Base-by-base conservation (phyloP, 2,888 invertebrate species). In the Neoaliturus tenellus region DNA sequence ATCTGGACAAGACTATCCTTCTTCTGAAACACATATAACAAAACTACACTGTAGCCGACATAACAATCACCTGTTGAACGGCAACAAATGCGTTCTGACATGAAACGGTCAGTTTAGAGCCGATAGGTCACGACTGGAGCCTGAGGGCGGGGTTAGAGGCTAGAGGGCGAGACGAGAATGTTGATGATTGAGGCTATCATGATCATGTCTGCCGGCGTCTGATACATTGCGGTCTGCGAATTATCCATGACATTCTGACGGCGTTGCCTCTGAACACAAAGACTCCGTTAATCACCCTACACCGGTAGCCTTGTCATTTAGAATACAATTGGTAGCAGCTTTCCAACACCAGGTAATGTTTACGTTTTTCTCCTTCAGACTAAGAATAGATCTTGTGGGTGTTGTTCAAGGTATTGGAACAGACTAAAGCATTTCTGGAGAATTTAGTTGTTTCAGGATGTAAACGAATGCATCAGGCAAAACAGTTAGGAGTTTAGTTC, bases 121-220 rank as follows among this genome's bases (percentile, higher is more conserved):
- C 14, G 44, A 23, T 55, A 55, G 55, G 55, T 55, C 55, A 55
- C 55, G 55, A 12, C 55, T 23, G 23, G 25, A 23, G 12, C 55
- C 55, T 23, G 55, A 20, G 23, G 55, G 44, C 6, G 10, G 44
- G 12, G n/a, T n/a, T n/a, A n/a, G n/a, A 41, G 67, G 67, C 28
- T 25, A 67, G 31, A 69, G 71, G 71, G 71, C 71, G 33, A 39
- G 39, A 8, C 20, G n/a, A 41, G 71, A 31, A 71, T 71, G 71
- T 35, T 17, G 71, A 71, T 5, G 71, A 69, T n/a, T 14, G 44
- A 5, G 55, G 55, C 2, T 48, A 48, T 55, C 55, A 55, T 48
- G 48, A n/a, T 35, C 35, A 35, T 23, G 20, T 4, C 55, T 23
- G 23, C 23, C 2, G 55, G 23, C 55, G 5, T 20, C 55, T 23